Evolutionary conservation across 2,797 vertebrate species (phyloP).

Genomic region (Lacerta viridis): DNA sequence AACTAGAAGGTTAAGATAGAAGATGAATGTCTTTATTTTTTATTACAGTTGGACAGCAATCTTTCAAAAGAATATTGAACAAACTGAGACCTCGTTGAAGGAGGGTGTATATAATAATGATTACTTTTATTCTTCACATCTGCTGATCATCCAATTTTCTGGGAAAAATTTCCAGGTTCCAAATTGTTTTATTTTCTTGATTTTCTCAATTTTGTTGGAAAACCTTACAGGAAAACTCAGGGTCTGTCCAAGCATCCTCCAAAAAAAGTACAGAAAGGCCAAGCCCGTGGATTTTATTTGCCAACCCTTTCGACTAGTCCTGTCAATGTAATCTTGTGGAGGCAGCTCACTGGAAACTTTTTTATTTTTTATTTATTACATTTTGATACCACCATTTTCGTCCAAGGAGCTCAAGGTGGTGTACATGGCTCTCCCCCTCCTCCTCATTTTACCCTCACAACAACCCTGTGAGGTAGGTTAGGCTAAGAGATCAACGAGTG

Average conservation of each 20-base stretch:
- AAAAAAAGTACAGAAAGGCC: neutral
- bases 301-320: neutral
- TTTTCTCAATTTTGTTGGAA: neutral
- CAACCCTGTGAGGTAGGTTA: too few species aligned
- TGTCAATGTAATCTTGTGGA: neutral
- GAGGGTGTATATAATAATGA: constrained; percentile 39
- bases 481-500: too few species aligned
- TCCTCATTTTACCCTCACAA: too few species aligned
- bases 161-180: constrained; percentile 4
- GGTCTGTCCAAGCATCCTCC: neutral
- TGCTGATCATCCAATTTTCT: constrained; percentile 39
- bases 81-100: neutral
- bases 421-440: too few species aligned
- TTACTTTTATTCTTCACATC: neutral
- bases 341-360: neutral
- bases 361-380: too few species aligned
- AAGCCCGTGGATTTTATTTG: neutral
- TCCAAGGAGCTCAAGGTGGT: too few species aligned
- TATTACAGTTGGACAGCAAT: constrained; percentile 52
- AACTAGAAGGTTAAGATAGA: constrained; percentile 21
- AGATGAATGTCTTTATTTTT: constrained; percentile 71
- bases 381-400: too few species aligned
- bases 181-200: constrained; percentile 12
- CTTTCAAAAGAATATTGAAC: constrained; percentile 33
- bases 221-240: neutral